Evolutionary conservation across 2,797 vertebrate genomes (phyloP), one percentile per base, ranked within the genome.

Genomic region (Thripadectes ignobilis): DNA sequence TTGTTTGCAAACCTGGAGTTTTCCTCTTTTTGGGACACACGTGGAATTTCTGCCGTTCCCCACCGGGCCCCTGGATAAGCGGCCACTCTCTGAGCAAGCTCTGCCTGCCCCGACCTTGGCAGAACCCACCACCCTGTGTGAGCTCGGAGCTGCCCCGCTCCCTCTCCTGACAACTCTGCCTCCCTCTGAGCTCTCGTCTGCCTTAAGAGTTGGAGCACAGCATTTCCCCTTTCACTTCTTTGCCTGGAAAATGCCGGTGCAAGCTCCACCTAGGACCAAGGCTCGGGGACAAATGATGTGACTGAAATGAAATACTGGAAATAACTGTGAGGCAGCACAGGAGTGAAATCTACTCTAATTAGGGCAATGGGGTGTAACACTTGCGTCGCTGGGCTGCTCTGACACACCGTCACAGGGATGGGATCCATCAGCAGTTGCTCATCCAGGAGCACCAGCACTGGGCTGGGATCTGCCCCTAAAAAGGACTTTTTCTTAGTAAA

Each of bases 321-420:
- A 75, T 85, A 84, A 93, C 23, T 86, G 71, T 36, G 51, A 84
- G 59, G 54, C 67, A 46, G 57, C n/a, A 43, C 18, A 32, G 68
- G 39, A 84, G 73, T 83, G 93, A 93, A 91, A 54, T 18, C 58
- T 10, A 46, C 51, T 88, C 43, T 88, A 95, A 95, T 96, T 82
- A 94, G 89, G 86, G 41, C 91, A 86, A 61, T 4, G 20, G 58
- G 24, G 58, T 84, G 51, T 81, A 81, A 94, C 58, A 0, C 88
- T 86, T 51, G 26, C 13, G 1, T 5, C 58, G 77, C 88, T 39
- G 71, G 49, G 76, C 71, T 92, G 83, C 80, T 92, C 78, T 3
- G 41, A 65, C 77, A 59, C 1, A 13, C 77, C 20, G 21, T 36
- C 24, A 24, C 51, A 7, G 48, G 36, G 73, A 45, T 10, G 19